Conservation (phyloP, 2,113 vertebrate species). For the Etheostoma spectabile region DNA sequence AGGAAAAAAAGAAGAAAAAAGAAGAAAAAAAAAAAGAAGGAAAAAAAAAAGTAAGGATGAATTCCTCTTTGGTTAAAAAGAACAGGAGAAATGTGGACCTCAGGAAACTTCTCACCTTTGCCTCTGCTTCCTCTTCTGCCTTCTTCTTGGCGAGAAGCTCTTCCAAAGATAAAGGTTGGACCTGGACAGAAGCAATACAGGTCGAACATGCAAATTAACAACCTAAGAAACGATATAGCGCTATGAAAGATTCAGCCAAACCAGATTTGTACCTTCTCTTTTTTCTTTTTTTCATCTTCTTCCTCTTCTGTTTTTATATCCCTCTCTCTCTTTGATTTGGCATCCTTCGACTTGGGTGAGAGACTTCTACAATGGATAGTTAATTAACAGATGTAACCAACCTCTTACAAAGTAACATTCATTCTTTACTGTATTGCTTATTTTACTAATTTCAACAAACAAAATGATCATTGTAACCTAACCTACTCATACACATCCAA, state of each 20-base stretch:
- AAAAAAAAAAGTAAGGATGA: neutral
- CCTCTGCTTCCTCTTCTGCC: constrained; percentile 95
- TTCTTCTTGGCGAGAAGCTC: constrained; percentile 98
- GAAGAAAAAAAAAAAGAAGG: constrained; percentile 27
- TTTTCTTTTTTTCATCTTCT: constrained; percentile 90
- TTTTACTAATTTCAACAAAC: neutral
- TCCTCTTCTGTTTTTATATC: constrained; percentile 92
- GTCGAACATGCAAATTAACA: constrained; percentile 8
- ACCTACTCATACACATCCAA: neutral
- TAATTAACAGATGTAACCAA: constrained; percentile 1
- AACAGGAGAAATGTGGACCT: neutral
- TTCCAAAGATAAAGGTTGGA: constrained; percentile 94
- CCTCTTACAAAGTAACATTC: neutral
- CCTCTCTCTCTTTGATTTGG: constrained; percentile 89
- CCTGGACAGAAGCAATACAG: constrained; percentile 73
- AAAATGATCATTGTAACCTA: neutral
- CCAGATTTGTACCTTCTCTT: constrained; percentile 84
- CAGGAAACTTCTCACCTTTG: constrained; percentile 86
- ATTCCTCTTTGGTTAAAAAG: neutral
- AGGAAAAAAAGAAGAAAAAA: constrained; percentile 7
- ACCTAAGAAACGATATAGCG: neutral
- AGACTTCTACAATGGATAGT: constrained; percentile 77
- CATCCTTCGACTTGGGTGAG: constrained; percentile 91
- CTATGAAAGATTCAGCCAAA: constrained; percentile 3
- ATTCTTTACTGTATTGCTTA: neutral